These are phyloP conservation scores for Thelaira solivaga DNA, from an alignment of 2,888 invertebrate species.

Conservation along the genomic window DNA sequence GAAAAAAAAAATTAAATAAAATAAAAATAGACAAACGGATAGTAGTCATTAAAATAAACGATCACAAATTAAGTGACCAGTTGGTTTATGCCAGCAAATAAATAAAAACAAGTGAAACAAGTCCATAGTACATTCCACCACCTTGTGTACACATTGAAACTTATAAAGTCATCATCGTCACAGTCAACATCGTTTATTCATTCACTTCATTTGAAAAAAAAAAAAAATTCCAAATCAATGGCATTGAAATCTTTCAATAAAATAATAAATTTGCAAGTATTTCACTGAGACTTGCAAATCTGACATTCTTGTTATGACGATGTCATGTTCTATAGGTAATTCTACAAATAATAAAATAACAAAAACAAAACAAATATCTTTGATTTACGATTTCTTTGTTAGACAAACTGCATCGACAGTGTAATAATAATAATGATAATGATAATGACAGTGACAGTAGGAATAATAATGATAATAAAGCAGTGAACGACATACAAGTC, in stretches of 20 bases:
- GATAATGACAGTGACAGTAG: conserved; percentile 20
- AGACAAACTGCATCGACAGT: conserved; percentile 12
- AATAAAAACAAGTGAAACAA: conserved; percentile 5
- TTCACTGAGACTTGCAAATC: conserved; percentile 1
- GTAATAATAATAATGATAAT: conserved; percentile 21
- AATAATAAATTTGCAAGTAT: not conserved
- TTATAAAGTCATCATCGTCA: conserved; percentile 9
- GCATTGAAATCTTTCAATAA: conserved; percentile 31
- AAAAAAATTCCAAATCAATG: conserved; percentile 12
- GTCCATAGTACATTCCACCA: not conserved
- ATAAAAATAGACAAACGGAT: not conserved
- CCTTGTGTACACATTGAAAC: not conserved
- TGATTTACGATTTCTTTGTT: conserved; percentile 50
- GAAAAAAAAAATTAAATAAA: too few relatives aligned
- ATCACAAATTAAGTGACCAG: conserved; percentile 8
- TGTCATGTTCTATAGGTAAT: not conserved
- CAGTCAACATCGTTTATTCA: conserved; percentile 8
- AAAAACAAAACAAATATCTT: conserved; percentile 47
- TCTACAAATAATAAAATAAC: not conserved
- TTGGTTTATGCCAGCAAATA: not conserved
- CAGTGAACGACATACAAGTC: conserved; percentile 20
- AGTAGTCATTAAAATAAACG: conserved; percentile 20
- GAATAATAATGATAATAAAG: conserved; percentile 23
- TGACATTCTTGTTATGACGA: not conserved
- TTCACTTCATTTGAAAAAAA: conserved; percentile 39